These are phyloP conservation scores for Halcyon chelicuti DNA, from an alignment of 2,797 vertebrate species.

Conservation along the genomic window DNA sequence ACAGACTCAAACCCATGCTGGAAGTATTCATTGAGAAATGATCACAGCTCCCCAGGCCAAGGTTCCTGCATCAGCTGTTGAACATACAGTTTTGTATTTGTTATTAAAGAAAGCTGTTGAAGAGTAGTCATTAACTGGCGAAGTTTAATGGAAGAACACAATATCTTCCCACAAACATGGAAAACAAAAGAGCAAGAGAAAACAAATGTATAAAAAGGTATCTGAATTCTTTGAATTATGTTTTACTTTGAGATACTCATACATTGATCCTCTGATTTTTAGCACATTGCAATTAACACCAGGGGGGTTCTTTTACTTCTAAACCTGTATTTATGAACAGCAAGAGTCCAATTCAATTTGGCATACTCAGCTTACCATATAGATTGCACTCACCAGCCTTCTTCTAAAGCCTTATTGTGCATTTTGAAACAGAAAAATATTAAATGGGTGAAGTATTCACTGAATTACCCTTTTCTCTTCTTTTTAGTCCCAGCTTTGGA, in stretches of 20 bases:
- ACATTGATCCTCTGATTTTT: background rate
- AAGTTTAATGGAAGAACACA: background rate
- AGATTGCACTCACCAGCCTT: background rate
- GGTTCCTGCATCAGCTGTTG: slow-evolving; percentile 13
- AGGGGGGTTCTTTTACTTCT: background rate
- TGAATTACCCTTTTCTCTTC: background rate
- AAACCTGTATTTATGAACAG: background rate
- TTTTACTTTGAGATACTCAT: background rate
- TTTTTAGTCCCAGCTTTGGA: background rate
- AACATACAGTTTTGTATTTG: background rate
- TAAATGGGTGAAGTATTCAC: background rate
- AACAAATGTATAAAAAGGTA: background rate
- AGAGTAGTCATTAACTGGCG: background rate
- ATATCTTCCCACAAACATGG: background rate
- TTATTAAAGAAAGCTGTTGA: background rate
- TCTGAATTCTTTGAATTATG: background rate
- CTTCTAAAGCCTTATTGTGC: background rate
- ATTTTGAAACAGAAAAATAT: background rate
- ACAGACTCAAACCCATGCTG: background rate
- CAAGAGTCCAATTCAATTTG: background rate
- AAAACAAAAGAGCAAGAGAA: background rate
- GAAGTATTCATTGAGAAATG: background rate
- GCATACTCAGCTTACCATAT: background rate
- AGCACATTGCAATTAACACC: background rate
- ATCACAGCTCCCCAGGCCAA: background rate